Percentiles rank a stretch among this genome's conserved stretches.
Evolutionary conservation across 2,888 invertebrate genomes (phyloP).

Genomic region (Sinodicranocentrus sp.): DNA sequence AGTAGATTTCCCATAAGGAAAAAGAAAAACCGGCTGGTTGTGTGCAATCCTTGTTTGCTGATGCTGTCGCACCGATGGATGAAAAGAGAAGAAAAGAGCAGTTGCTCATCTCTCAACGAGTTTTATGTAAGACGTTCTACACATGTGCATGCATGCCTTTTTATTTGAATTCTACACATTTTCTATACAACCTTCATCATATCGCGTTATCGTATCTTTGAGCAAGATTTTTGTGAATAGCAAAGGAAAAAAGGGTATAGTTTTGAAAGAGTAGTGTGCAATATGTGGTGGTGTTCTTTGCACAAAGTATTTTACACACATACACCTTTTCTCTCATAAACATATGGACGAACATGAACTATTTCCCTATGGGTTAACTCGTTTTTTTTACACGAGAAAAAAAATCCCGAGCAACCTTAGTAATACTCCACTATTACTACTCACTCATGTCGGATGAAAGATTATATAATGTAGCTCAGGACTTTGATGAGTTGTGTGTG

Average conservation of each 20-base stretch:
- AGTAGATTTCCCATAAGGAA: not conserved
- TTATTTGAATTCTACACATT: conserved; percentile 15
- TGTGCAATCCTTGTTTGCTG: conserved; percentile 54
- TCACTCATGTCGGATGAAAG: conserved; percentile 56
- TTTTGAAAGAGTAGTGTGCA: not conserved
- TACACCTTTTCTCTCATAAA: not conserved
- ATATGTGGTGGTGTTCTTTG: no score
- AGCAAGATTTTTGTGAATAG: conserved; percentile 15
- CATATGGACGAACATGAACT: conserved; percentile 16
- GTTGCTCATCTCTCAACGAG: conserved; percentile 55
- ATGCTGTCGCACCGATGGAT: conserved; percentile 47
- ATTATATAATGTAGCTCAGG: conserved; percentile 40
- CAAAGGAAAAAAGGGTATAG: not conserved
- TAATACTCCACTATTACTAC: conserved; percentile 44
- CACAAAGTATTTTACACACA: not conserved
- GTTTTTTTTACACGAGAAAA: not conserved
- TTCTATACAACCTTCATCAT: conserved; percentile 1
- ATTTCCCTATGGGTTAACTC: conserved; percentile 30
- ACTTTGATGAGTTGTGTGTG: conserved; percentile 61
- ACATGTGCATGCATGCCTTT: conserved; percentile 35
- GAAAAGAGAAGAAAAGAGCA: conserved; percentile 48
- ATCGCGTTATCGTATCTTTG: conserved; percentile 2
- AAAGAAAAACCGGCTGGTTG: conserved; percentile 40
- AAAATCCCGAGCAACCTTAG: no score
- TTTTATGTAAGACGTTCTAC: conserved; percentile 23